A percentile compares a stretch with the other conserved stretches of the same genome.
Evolutionary conservation across 1,140 invertebrate species (phyloP).

Genomic region (Ceratitis capitata): DNA sequence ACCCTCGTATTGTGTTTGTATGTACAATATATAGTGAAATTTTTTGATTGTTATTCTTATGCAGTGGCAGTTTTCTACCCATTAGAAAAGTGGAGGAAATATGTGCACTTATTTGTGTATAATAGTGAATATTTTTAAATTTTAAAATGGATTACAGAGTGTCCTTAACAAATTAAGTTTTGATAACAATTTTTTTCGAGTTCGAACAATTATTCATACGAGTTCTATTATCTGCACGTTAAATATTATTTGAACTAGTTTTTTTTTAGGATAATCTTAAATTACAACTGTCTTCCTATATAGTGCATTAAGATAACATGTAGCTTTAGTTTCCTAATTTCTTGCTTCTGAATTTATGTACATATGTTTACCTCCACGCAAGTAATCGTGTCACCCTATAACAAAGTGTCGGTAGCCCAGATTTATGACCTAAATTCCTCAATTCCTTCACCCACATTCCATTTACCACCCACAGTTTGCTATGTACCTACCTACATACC

Average conservation of each 20-base stretch:
- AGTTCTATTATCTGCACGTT: too few relatives aligned
- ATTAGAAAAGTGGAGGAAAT: not conserved
- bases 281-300: not conserved
- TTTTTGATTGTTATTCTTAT: not conserved
- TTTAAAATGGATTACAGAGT: too few relatives aligned
- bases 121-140: too few relatives aligned
- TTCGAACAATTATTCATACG: too few relatives aligned
- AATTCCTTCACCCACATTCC: not conserved
- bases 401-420: not conserved
- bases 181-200: too few relatives aligned
- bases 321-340: too few relatives aligned
- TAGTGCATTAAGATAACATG: not conserved
- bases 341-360: too few relatives aligned
- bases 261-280: too few relatives aligned
- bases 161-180: too few relatives aligned
- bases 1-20: not conserved
- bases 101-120: not conserved
- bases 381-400: not conserved
- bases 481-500: not conserved
- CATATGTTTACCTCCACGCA: not conserved
- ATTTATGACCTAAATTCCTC: conserved; percentile 37
- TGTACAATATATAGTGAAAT: not conserved
- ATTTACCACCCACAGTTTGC: not conserved
- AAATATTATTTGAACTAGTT: too few relatives aligned
- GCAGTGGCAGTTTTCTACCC: too few relatives aligned